Percentiles rank a stretch among this genome's conserved stretches.
These are phyloP conservation scores for Anolis sagrei DNA, from an alignment of 2,113 vertebrate species.

Conservation along the genomic window DNA sequence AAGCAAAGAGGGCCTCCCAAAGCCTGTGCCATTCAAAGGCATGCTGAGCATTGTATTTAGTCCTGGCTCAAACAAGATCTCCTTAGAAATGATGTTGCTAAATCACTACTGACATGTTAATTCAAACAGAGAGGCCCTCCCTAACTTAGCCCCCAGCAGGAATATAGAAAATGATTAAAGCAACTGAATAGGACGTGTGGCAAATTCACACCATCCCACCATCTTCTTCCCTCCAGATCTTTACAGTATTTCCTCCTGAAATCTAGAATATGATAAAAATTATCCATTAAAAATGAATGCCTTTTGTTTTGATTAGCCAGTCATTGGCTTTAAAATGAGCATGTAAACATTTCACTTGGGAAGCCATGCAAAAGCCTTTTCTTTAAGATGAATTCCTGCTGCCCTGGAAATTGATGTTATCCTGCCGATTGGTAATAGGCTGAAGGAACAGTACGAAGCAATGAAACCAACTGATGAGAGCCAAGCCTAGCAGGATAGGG, in stretches of 20 bases:
- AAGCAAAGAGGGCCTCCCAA: neutral
- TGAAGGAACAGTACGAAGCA: neutral
- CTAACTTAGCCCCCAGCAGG: neutral
- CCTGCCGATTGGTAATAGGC: neutral
- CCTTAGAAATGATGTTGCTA: neutral
- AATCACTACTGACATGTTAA: neutral
- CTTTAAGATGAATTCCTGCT: slow-evolving; percentile 9
- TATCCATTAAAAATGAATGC: neutral
- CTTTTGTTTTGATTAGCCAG: neutral
- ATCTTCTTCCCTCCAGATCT: neutral
- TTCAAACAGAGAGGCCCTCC: neutral
- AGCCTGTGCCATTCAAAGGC: neutral
- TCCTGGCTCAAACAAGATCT: neutral
- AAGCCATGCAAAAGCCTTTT: neutral
- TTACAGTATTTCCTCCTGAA: neutral
- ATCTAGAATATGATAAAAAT: neutral
- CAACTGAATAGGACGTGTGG: neutral
- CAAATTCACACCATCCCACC: neutral
- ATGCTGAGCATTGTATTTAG: neutral
- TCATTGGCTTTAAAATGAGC: neutral
- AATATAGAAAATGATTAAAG: neutral
- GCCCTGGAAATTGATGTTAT: slow-evolving; percentile 1
- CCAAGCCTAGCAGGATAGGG: neutral
- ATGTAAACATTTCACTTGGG: neutral
- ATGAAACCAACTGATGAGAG: neutral